phyloP scores from a whole-genome alignment of 1,140 invertebrate genomes.

The Pogonomyrmex californicus region DNA sequence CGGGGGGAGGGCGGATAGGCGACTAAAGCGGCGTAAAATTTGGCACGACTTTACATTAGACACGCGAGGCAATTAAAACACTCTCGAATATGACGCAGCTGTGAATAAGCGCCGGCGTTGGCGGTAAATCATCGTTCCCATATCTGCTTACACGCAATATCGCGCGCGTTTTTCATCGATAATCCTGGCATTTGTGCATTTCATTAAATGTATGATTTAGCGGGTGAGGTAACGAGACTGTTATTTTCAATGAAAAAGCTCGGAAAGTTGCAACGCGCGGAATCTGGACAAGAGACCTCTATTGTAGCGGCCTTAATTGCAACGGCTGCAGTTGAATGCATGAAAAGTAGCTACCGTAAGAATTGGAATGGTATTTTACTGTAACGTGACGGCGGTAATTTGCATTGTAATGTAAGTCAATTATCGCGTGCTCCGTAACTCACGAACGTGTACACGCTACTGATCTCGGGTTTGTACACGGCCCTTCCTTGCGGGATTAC shows the following conservation, averaged over 20 bases:
- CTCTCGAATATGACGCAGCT: slow-evolving; percentile 52
- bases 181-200: slow-evolving; percentile 53
- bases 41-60: slow-evolving; percentile 31
- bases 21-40: slow-evolving; percentile 58
- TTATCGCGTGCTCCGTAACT: slow-evolving; percentile 72
- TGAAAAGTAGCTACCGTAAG: slow-evolving; percentile 50
- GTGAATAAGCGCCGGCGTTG: slow-evolving; percentile 13
- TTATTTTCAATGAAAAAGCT: slow-evolving; percentile 38
- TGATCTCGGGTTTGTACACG: slow-evolving; percentile 58
- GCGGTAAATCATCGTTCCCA: slow-evolving; percentile 36
- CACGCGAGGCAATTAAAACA: slow-evolving; percentile 55
- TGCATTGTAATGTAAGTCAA: slow-evolving; percentile 76
- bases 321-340: slow-evolving; percentile 21
- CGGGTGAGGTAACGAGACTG: slow-evolving; percentile 32
- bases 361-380: slow-evolving; percentile 64
- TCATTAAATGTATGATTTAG: slow-evolving; percentile 51
- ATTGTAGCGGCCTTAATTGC: slow-evolving; percentile 36
- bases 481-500: slow-evolving; percentile 49
- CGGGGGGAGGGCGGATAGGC: not conserved
- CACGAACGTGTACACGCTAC: slow-evolving; percentile 71
- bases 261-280: not conserved
- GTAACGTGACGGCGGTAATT: slow-evolving; percentile 73
- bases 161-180: slow-evolving; percentile 55
- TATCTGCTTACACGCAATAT: slow-evolving; percentile 42
- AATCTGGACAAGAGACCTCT: slow-evolving; percentile 12